phyloP scores from a whole-genome alignment of 2,888 invertebrate species.

The Cinara cedri region DNA sequence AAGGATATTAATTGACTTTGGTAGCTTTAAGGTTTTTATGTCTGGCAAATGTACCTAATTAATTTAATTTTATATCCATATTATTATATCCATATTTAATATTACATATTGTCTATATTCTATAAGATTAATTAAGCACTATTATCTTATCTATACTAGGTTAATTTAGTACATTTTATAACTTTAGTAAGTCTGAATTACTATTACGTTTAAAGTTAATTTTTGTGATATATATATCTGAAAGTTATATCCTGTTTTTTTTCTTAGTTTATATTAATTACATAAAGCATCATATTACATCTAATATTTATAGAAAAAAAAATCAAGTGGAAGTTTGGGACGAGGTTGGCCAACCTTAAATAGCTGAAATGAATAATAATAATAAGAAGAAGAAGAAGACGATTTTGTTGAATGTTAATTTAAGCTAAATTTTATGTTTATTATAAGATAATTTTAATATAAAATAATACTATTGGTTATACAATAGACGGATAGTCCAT shows the following conservation, averaged over 20 bases:
- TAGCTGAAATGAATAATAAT: too few species aligned
- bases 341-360: too few species aligned
- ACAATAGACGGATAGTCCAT: too few species aligned
- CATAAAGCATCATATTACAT: too few species aligned
- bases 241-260: not conserved
- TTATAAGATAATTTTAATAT: too few species aligned
- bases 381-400: too few species aligned
- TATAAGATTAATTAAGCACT: too few species aligned
- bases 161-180: constrained; percentile 23
- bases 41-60: not conserved
- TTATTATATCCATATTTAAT: not conserved
- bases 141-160: not conserved
- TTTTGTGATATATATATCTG: constrained; percentile 20
- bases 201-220: constrained; percentile 6
- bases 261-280: constrained; percentile 5
- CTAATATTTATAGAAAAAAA: too few species aligned
- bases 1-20: not conserved
- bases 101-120: not conserved
- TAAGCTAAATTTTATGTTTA: too few species aligned
- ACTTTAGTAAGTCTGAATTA: constrained; percentile 14
- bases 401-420: too few species aligned
- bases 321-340: too few species aligned
- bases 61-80: constrained; percentile 16
- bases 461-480: too few species aligned
- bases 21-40: not conserved